Evolutionary conservation across 1,140 invertebrate species (phyloP).

Genomic region (Muscidifurax raptorellus): DNA sequence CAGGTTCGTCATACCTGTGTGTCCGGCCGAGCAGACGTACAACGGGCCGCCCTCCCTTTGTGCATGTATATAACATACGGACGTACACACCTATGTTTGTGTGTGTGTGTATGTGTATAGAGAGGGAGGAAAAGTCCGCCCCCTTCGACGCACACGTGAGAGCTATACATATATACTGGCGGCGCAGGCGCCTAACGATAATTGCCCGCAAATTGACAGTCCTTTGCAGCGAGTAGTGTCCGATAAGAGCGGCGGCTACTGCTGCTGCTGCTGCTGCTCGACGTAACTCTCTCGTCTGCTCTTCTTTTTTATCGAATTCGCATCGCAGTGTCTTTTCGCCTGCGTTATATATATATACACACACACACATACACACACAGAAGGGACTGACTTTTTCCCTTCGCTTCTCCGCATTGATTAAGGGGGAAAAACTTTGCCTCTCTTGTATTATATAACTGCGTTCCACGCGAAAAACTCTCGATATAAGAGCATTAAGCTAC

Average conservation of each 20-base stretch:
- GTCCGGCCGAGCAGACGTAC: neutral
- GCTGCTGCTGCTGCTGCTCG: too few relatives aligned
- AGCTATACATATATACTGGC: conserved; percentile 45
- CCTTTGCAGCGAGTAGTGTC: neutral
- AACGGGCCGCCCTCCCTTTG: neutral
- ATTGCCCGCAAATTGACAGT: conserved; percentile 43
- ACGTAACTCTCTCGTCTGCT: neutral
- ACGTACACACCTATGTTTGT: neutral
- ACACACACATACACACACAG: too few relatives aligned
- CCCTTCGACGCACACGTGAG: conserved; percentile 56
- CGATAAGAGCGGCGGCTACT: neutral
- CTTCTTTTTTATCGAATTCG: neutral
- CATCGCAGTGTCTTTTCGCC: neutral
- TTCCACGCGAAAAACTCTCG: neutral
- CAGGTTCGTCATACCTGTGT: conserved; percentile 38
- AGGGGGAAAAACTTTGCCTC: conserved; percentile 1
- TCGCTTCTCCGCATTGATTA: neutral
- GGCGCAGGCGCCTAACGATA: conserved; percentile 61
- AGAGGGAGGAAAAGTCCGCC: conserved; percentile 42
- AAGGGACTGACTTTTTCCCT: neutral
- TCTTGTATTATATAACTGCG: neutral
- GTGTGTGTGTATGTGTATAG: neutral
- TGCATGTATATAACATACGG: neutral
- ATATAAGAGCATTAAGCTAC: neutral
- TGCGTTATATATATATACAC: too few relatives aligned